Evolutionary conservation across 2,113 vertebrate species (phyloP).

Genomic region (Oophaga pumilio): DNA sequence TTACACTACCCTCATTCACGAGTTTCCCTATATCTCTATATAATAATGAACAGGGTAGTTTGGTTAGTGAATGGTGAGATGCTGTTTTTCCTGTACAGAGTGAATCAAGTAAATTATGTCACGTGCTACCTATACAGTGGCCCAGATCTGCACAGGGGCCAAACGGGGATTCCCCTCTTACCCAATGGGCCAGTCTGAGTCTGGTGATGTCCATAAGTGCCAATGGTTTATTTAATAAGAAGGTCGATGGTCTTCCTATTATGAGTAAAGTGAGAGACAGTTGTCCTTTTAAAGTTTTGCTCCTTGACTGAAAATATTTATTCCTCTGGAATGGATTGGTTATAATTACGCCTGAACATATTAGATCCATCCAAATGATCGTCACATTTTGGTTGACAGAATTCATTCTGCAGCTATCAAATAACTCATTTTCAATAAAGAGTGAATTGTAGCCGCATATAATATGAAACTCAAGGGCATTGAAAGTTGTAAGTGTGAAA

Average conservation of each 20-base stretch:
- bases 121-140: too few species aligned
- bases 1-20: too few species aligned
- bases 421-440: conserved; percentile 47
- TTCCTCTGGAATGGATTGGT: neutral
- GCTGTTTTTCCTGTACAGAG: too few species aligned
- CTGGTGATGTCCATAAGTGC: too few species aligned
- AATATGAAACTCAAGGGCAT: conserved; percentile 49
- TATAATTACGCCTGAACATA: conserved; percentile 19
- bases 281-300: neutral
- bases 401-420: conserved; percentile 36
- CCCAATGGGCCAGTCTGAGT: too few species aligned
- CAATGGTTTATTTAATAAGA: neutral
- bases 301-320: neutral
- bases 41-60: too few species aligned
- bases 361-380: conserved; percentile 28
- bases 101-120: too few species aligned
- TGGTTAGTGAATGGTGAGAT: too few species aligned
- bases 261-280: neutral
- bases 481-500: conserved; percentile 42
- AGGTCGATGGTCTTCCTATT: neutral
- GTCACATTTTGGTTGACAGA: conserved; percentile 36
- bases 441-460: conserved; percentile 30
- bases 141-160: too few species aligned
- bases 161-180: too few species aligned
- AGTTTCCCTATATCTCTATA: too few species aligned